phyloP scores from a whole-genome alignment of 2,888 invertebrate species.

The Dasypolia templi region DNA sequence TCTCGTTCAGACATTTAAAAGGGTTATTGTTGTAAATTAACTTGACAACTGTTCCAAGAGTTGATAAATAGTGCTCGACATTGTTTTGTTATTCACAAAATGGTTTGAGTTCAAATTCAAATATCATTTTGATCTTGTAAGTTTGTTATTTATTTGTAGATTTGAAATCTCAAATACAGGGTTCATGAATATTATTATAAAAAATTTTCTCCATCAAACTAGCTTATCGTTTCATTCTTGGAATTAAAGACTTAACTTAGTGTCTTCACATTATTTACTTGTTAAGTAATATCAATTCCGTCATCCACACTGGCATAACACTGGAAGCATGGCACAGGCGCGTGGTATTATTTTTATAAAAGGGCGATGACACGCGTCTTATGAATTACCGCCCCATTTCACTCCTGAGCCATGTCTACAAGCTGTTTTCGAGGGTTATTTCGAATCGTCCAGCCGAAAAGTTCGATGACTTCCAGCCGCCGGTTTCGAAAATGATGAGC shows the following conservation, averaged over 20 bases:
- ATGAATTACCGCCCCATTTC: too few species aligned
- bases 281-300: too few species aligned
- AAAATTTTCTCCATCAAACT: constrained; percentile 6
- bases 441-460: too few species aligned
- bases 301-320: too few species aligned
- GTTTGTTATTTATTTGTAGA: constrained; percentile 13
- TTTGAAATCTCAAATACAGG: constrained; percentile 27
- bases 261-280: not conserved
- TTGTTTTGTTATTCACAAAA: constrained; percentile 32
- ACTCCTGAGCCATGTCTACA: too few species aligned
- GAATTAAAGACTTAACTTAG: not conserved
- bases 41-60: constrained; percentile 25
- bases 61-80: constrained; percentile 19
- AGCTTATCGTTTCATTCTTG: not conserved
- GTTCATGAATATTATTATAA: constrained; percentile 26
- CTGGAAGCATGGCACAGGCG: too few species aligned
- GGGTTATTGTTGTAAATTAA: constrained; percentile 41
- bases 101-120: constrained; percentile 13
- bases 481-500: too few species aligned
- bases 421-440: too few species aligned
- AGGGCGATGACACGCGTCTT: too few species aligned
- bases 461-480: too few species aligned
- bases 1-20: constrained; percentile 34
- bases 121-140: constrained; percentile 19
- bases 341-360: too few species aligned